Evolutionary conservation across 2,888 invertebrate species (phyloP).

Genomic region (Apamea sordens): DNA sequence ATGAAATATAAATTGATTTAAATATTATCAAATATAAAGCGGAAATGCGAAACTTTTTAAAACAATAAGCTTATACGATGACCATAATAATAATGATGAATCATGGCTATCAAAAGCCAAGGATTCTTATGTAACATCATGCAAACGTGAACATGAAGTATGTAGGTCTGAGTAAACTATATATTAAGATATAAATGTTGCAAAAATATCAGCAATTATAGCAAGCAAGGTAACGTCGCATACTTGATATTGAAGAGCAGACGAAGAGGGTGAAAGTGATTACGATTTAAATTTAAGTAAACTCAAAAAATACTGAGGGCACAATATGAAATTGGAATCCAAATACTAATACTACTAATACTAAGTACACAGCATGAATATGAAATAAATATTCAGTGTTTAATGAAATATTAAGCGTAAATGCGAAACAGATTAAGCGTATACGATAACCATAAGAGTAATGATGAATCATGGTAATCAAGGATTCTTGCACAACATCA

Average conservation of each 20-base stretch:
- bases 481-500: constrained; percentile 16
- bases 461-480: constrained; percentile 4
- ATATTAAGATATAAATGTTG: not conserved
- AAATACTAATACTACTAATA: no score
- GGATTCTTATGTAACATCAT: constrained; percentile 15
- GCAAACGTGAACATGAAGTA: not conserved
- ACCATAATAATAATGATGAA: not conserved
- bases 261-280: no score
- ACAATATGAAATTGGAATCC: not conserved
- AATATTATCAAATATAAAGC: not conserved
- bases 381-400: not conserved
- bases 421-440: not conserved
- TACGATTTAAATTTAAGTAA: not conserved
- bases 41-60: not conserved
- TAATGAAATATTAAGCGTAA: not conserved
- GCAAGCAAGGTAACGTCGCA: constrained; percentile 26
- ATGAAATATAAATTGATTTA: not conserved
- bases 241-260: no score
- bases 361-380: not conserved
- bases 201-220: constrained; percentile 47
- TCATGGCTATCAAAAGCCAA: constrained; percentile 6
- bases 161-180: not conserved
- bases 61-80: not conserved
- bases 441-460: not conserved
- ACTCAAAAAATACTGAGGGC: not conserved